These are phyloP conservation scores for Sarotherodon lohbergeri DNA, from an alignment of 2,113 vertebrate genomes.

Conservation along the genomic window DNA sequence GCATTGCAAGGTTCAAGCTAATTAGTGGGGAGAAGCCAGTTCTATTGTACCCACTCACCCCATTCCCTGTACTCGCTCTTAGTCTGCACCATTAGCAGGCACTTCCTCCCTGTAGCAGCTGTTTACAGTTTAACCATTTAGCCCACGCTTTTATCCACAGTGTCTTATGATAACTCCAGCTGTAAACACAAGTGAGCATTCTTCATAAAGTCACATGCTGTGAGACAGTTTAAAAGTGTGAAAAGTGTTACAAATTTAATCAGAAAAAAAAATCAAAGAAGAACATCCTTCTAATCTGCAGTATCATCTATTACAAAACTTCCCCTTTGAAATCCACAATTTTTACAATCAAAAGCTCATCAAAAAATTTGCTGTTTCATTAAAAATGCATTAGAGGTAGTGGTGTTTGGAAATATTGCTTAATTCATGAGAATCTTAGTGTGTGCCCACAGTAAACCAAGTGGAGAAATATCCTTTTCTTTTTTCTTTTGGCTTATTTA, in stretches of 20 bases:
- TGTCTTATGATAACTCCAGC: background rate
- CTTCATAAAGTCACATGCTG: background rate
- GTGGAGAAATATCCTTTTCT: background rate
- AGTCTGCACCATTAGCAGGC: constrained; percentile 3
- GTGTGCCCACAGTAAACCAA: background rate
- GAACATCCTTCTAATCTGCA: background rate
- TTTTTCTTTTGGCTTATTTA: background rate
- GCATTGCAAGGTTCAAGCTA: constrained; percentile 9
- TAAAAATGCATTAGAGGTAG: background rate
- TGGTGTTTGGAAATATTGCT: background rate
- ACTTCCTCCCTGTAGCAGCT: constrained; percentile 12
- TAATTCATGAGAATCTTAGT: background rate
- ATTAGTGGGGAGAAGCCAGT: constrained; percentile 24
- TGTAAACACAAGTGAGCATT: background rate
- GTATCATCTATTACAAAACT: background rate
- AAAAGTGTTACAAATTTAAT: background rate
- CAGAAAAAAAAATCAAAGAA: background rate
- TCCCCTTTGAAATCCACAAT: background rate
- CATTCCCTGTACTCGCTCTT: background rate
- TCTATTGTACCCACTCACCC: background rate
- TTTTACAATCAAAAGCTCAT: background rate
- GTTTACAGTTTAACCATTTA: background rate
- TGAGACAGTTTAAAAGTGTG: background rate
- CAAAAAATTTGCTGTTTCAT: background rate
- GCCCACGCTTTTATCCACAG: background rate